These are phyloP conservation scores for Paracentrotus lividus DNA, from an alignment of 53 echinoderm and acorn worm genomes.

Conservation along the genomic window DNA sequence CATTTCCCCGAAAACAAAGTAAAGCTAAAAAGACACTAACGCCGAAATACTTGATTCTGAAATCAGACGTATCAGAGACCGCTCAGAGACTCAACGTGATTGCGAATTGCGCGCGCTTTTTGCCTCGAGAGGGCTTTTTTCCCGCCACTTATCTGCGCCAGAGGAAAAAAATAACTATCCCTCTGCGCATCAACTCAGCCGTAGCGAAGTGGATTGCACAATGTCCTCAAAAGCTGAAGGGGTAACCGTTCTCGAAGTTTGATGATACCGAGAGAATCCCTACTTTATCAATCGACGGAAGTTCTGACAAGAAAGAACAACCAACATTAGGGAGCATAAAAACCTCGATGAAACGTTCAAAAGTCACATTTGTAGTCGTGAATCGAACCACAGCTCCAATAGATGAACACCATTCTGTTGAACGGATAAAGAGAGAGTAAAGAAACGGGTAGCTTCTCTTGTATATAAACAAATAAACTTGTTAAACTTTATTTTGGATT, in stretches of 20 bases:
- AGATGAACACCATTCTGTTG: background rate
- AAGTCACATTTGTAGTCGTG: background rate
- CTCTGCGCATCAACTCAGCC: constrained; percentile 57
- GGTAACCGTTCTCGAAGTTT: constrained; percentile 3
- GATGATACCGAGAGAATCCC: constrained; percentile 18
- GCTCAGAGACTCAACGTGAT: constrained; percentile 55
- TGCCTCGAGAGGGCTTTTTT: constrained; percentile 49
- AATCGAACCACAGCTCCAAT: background rate
- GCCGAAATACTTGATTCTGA: constrained; percentile 19
- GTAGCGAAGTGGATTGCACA: constrained; percentile 35
- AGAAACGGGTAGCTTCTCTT: background rate
- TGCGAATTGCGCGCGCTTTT: constrained; percentile 45
- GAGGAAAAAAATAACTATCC: constrained; percentile 31
- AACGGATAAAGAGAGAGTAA: background rate
- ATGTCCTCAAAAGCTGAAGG: constrained; percentile 33
- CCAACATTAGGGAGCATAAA: background rate
- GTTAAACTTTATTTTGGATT: constrained; percentile 1
- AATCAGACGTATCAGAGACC: constrained; percentile 48
- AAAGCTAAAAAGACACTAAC: background rate
- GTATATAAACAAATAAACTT: background rate
- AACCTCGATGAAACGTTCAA: background rate
- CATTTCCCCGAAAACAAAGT: constrained; percentile 8
- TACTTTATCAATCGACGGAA: background rate
- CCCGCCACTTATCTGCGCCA: constrained; percentile 57
- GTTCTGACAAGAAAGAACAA: background rate